Evolutionary conservation across 2,113 vertebrate genomes (phyloP).

Genomic region (Nesoenas mayeri): DNA sequence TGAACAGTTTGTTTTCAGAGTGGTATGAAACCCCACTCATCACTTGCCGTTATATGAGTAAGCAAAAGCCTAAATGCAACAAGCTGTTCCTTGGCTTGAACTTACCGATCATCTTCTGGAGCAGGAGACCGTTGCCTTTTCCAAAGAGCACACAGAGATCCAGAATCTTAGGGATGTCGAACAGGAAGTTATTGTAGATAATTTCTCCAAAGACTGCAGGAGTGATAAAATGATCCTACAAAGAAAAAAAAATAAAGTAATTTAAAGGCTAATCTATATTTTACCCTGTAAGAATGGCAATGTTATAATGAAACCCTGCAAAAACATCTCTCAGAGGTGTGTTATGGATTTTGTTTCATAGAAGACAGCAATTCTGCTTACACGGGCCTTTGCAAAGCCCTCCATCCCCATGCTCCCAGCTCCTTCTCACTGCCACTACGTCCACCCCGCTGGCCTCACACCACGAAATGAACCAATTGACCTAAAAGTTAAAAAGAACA

Average conservation of each 20-base stretch:
- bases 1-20: neutral
- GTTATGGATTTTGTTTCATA: neutral
- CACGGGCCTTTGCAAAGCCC: neutral
- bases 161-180: conserved; percentile 97
- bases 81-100: neutral
- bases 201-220: conserved; percentile 93
- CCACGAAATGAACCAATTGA: neutral
- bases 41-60: neutral
- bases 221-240: conserved; percentile 91
- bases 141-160: conserved; percentile 96
- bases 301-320: neutral
- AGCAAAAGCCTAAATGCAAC: neutral
- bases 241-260: neutral
- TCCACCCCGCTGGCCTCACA: no score
- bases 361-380: neutral
- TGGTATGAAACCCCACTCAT: neutral
- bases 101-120: conserved; percentile 96
- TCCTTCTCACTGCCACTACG: neutral
- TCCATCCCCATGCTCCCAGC: neutral
- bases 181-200: conserved; percentile 95
- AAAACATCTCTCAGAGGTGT: neutral
- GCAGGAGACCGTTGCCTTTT: conserved; percentile 88
- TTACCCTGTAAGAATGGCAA: neutral
- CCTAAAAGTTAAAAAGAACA: neutral
- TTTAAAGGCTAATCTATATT: neutral